phyloP scores from a whole-genome alignment of 2,888 invertebrate species.

The Coleophora flavipennella region DNA sequence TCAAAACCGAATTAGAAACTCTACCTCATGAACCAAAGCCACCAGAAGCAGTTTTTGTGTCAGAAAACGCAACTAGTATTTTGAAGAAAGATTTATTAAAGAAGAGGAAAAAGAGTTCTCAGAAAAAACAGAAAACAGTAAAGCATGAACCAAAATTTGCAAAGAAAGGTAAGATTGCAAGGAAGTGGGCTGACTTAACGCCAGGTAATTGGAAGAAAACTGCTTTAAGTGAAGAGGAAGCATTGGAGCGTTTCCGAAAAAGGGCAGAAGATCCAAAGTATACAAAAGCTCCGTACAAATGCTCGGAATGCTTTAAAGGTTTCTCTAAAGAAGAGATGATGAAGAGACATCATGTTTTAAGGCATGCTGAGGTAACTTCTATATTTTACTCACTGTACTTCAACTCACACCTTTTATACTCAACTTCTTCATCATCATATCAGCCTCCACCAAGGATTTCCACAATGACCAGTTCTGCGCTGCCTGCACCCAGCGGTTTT shows the following conservation, averaged over 20 bases:
- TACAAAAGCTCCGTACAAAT: slow-evolving; percentile 38
- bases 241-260: slow-evolving; percentile 36
- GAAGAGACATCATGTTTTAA: slow-evolving; percentile 35
- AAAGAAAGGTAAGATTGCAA: slow-evolving; percentile 4
- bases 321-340: slow-evolving; percentile 53
- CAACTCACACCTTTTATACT: too few relatives aligned
- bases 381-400: too few relatives aligned
- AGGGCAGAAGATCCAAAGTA: slow-evolving; percentile 38
- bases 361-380: slow-evolving; percentile 52
- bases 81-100: slow-evolving; percentile 9
- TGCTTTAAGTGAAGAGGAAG: slow-evolving; percentile 46
- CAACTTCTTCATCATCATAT: too few relatives aligned
- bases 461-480: too few relatives aligned
- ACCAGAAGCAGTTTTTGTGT: slow-evolving; percentile 22
- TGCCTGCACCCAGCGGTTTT: too few relatives aligned
- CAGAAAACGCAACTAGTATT: slow-evolving; percentile 18
- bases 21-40: slow-evolving; percentile 10
- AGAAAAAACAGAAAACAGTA: too few relatives aligned
- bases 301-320: slow-evolving; percentile 46
- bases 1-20: background rate
- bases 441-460: too few relatives aligned
- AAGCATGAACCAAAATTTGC: slow-evolving; percentile 1
- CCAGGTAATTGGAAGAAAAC: slow-evolving; percentile 41
- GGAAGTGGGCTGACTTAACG: slow-evolving; percentile 18
- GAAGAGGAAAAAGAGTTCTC: too few relatives aligned